Percentiles rank a stretch among this genome's conserved stretches.
Conservation (phyloP, 1,140 invertebrate species). For the Homarus americanus region DNA sequence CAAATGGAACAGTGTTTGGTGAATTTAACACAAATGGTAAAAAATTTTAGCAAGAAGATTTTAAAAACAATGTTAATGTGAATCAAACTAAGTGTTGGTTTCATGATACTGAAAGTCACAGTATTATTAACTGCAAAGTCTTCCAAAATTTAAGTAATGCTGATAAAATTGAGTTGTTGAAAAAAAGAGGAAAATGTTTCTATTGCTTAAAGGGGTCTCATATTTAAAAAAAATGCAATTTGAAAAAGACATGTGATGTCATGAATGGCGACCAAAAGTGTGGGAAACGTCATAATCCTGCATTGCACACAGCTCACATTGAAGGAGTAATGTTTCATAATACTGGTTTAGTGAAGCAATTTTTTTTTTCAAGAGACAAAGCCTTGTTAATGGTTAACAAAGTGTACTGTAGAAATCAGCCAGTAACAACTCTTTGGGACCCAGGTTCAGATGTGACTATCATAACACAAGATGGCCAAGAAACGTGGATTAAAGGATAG, state of each 20-base stretch:
- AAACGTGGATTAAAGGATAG: constrained; percentile 2
- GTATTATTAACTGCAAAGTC: background rate
- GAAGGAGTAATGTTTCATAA: background rate
- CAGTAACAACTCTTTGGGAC: constrained; percentile 5
- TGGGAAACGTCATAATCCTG: background rate
- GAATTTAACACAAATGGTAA: too few species aligned
- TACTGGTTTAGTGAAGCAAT: background rate
- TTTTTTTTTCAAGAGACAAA: background rate
- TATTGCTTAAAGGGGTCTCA: background rate
- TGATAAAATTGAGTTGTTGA: background rate
- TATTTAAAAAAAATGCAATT: background rate
- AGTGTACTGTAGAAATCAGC: background rate
- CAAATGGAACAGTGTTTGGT: too few species aligned
- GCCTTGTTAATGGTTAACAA: background rate
- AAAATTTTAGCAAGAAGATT: too few species aligned
- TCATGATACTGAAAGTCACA: constrained; percentile 5
- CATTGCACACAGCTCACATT: background rate
- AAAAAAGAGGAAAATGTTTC: background rate
- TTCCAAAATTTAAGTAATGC: constrained; percentile 3
- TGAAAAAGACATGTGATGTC: background rate
- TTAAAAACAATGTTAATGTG: too few species aligned
- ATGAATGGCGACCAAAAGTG: background rate
- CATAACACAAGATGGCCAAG: background rate
- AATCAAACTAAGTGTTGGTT: constrained; percentile 8
- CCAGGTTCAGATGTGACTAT: constrained; percentile 7